Evolutionary conservation across 2,113 vertebrate genomes (phyloP).

Genomic region (Thomomys bottae): DNA sequence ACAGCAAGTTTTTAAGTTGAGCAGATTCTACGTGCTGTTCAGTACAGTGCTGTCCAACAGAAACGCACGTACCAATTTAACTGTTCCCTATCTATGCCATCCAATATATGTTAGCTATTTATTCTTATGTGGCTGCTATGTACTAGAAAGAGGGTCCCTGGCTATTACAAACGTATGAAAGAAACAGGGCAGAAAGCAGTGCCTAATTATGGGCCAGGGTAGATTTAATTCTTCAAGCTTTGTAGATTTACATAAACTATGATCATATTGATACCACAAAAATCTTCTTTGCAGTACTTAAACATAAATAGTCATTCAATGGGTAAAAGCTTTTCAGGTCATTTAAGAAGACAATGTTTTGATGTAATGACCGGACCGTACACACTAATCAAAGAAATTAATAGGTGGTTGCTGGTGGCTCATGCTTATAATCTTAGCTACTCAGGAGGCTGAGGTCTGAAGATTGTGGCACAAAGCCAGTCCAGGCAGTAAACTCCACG

Average conservation of each 20-base stretch:
- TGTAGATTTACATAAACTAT: background rate
- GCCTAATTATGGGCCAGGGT: background rate
- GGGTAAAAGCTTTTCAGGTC: background rate
- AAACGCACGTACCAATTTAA: background rate
- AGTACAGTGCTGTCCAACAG: background rate
- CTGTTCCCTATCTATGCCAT: too few species aligned
- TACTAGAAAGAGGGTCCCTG: background rate
- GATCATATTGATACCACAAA: background rate
- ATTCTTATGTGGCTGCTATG: background rate
- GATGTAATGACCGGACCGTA: background rate
- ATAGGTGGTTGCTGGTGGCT: too few species aligned
- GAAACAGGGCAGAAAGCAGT: background rate
- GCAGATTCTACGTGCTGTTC: too few species aligned
- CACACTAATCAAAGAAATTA: background rate
- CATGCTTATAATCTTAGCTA: too few species aligned
- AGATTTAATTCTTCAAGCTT: background rate
- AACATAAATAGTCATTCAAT: background rate
- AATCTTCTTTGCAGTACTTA: background rate
- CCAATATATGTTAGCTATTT: background rate
- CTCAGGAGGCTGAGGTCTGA: too few species aligned
- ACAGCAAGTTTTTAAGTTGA: background rate
- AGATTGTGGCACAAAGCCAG: too few species aligned
- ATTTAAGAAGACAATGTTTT: background rate
- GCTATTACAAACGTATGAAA: background rate
- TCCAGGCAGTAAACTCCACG: too few species aligned